Evolutionary conservation across 2,113 vertebrate genomes (phyloP).

Genomic region (Phyllopteryx taeniolatus): DNA sequence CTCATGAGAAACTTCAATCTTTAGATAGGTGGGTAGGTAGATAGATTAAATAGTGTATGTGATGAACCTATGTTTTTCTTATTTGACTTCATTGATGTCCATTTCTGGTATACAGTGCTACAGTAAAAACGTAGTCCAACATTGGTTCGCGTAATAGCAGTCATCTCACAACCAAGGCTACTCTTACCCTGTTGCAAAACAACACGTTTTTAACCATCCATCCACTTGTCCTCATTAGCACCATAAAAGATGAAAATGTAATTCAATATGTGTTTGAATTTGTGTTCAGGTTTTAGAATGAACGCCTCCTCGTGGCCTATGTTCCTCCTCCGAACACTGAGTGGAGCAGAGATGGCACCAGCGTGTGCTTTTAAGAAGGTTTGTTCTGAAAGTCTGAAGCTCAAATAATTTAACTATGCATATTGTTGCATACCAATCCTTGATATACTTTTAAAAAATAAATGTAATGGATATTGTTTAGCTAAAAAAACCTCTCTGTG

Average conservation of each 20-base stretch:
- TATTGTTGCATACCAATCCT: background rate
- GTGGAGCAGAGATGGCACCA: conserved; percentile 90
- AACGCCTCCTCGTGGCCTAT: conserved; percentile 96
- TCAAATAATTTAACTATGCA: background rate
- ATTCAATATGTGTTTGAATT: background rate
- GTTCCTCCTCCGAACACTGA: conserved; percentile 93
- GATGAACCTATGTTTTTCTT: background rate
- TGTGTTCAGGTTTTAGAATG: conserved; percentile 87
- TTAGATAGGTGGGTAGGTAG: background rate
- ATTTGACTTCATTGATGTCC: background rate
- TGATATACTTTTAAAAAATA: background rate
- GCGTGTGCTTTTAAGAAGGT: conserved; percentile 89
- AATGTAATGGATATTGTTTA: background rate
- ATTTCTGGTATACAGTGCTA: background rate
- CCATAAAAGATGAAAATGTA: background rate
- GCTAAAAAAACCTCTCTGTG: background rate
- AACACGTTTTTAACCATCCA: background rate
- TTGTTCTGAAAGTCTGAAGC: conserved; percentile 20
- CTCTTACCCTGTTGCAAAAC: background rate
- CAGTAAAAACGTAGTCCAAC: background rate
- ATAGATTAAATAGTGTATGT: background rate
- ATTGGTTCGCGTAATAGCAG: background rate
- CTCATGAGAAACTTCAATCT: background rate
- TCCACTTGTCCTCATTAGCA: background rate
- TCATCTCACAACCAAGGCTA: background rate